Evolutionary conservation across 2,797 vertebrate genomes (phyloP).

Genomic region (Setipinna tenuifilis): DNA sequence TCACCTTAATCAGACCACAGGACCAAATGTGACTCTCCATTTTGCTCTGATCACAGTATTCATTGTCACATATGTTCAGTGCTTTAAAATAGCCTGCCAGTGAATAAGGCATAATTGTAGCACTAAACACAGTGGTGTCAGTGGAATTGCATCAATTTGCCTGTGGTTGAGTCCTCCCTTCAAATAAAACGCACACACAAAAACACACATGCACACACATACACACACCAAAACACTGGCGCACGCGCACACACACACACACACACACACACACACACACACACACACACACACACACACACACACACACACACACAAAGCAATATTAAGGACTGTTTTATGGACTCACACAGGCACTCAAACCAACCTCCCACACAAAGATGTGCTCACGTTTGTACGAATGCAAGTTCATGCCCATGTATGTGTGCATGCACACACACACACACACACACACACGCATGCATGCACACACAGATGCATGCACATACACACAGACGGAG

Average conservation of each 20-base stretch:
- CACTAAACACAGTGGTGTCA: constrained; percentile 63
- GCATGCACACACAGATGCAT: constrained; percentile 40
- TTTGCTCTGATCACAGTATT: constrained; percentile 65
- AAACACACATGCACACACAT: not conserved
- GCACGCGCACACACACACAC: not conserved
- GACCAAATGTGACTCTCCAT: not conserved
- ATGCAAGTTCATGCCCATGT: too few relatives aligned
- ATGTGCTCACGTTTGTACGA: too few relatives aligned
- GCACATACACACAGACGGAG: constrained; percentile 41
- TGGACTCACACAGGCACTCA: too few relatives aligned
- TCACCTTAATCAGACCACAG: not conserved
- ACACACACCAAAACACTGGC: not conserved
- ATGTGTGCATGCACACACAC: constrained; percentile 20
- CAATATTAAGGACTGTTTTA: too few relatives aligned
- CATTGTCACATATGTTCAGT: constrained; percentile 71
- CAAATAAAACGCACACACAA: not conserved
- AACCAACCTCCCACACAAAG: too few relatives aligned
- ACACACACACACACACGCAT: not conserved
- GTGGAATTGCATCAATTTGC: constrained; percentile 19
- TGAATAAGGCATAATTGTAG: constrained; percentile 78
- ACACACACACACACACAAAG: not conserved
- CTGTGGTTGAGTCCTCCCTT: not conserved
- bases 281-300: not conserved
- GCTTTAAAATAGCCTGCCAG: constrained; percentile 72
- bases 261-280: not conserved